Percentiles rank a stretch among this genome's conserved stretches.
phyloP scores from a whole-genome alignment of 2,797 vertebrate genomes.

The Lerista edwardsae region DNA sequence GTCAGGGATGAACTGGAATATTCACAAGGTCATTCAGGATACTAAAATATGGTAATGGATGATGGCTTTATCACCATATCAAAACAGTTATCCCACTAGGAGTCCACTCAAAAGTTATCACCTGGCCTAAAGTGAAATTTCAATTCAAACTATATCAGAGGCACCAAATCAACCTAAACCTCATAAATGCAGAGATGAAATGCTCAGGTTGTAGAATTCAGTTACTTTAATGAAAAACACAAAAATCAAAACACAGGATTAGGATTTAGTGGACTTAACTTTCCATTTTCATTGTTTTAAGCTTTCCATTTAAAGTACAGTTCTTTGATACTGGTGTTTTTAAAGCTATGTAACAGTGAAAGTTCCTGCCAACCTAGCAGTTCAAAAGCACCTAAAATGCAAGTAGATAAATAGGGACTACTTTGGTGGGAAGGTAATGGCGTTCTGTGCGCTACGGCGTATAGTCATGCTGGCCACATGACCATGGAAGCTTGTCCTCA shows the following conservation, averaged over 20 bases:
- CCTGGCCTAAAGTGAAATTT: neutral
- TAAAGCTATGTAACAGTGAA: neutral
- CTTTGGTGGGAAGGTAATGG: no score
- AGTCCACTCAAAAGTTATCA: neutral
- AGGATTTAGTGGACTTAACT: neutral
- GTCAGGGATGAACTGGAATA: neutral
- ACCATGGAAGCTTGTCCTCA: no score
- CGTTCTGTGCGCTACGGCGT: no score
- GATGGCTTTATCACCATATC: neutral
- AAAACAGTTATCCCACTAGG: neutral
- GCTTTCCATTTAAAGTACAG: neutral
- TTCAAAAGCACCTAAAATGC: no score
- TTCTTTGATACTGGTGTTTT: neutral
- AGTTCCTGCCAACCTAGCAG: no score
- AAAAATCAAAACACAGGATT: neutral
- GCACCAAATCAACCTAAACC: neutral
- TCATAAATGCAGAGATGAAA: neutral
- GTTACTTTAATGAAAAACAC: rapidly evolving
- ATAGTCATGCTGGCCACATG: no score
- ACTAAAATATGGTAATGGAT: neutral
- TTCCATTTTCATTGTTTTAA: neutral
- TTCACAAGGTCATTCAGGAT: neutral
- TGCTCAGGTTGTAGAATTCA: neutral
- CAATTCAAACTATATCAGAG: neutral
- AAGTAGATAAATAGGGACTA: no score